Evolutionary conservation across 1,140 invertebrate genomes (phyloP).

Genomic region (Zaprionus ornatus): DNA sequence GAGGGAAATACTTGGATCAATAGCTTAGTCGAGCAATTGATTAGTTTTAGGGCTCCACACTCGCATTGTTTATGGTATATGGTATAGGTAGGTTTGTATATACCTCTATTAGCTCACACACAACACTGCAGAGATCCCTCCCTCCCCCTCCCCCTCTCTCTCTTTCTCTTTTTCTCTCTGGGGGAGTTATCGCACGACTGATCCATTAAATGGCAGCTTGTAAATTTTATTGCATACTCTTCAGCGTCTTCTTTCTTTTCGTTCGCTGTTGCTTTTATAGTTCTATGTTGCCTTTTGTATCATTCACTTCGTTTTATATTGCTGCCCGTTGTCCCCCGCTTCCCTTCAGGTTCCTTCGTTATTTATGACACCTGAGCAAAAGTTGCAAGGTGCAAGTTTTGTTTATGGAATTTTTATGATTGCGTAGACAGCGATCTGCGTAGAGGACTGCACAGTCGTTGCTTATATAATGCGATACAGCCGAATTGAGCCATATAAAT

Average conservation of each 20-base stretch:
- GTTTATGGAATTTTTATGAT: conserved; percentile 77
- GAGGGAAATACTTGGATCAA: background rate
- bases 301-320: conserved; percentile 58
- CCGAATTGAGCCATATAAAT: conserved; percentile 22
- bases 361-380: conserved; percentile 78
- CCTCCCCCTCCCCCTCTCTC: background rate
- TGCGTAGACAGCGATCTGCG: conserved; percentile 29
- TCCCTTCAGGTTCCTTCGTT: conserved; percentile 22
- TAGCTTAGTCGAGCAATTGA: conserved; percentile 26
- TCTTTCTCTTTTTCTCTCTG: background rate
- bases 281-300: conserved; percentile 46
- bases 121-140: background rate
- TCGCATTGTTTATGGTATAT: conserved; percentile 11
- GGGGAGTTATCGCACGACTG: background rate
- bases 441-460: conserved; percentile 16
- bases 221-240: conserved; percentile 81
- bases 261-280: conserved; percentile 52
- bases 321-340: conserved; percentile 4
- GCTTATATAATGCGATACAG: conserved; percentile 61
- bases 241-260: conserved; percentile 60
- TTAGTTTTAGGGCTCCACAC: conserved; percentile 39
- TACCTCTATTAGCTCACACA: background rate
- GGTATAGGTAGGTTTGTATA: background rate
- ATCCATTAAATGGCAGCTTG: conserved; percentile 60
- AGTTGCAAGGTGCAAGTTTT: conserved; percentile 82